phyloP scores from a whole-genome alignment of 92 coral and sea anemone species.

The Pocillopora grandis region DNA sequence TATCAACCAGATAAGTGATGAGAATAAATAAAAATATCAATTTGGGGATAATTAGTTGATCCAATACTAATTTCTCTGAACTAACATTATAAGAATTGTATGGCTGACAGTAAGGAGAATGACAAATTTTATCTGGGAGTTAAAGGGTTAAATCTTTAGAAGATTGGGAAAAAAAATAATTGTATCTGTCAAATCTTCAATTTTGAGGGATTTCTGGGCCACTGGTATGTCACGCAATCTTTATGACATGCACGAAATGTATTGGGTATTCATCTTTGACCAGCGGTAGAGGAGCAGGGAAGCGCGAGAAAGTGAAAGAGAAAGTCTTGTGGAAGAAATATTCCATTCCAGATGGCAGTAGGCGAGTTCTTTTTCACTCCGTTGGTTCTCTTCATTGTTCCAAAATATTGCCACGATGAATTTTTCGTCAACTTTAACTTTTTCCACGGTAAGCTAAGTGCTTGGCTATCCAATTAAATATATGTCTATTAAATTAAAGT shows the following conservation, averaged over 20 bases:
- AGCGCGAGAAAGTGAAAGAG: too few species aligned
- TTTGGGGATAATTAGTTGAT: too few species aligned
- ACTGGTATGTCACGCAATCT: neutral
- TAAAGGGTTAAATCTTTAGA: too few species aligned
- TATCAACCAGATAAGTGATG: too few species aligned
- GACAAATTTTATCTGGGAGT: too few species aligned
- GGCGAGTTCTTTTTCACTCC: constrained; percentile 74
- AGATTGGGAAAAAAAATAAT: neutral
- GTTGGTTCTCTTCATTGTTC: constrained; percentile 71
- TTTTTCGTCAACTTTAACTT: constrained; percentile 84
- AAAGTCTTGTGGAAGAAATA: neutral
- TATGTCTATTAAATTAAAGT: too few species aligned
- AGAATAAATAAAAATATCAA: too few species aligned
- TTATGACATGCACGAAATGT: neutral
- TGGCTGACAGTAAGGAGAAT: too few species aligned
- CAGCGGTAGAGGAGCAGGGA: neutral
- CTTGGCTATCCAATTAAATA: neutral
- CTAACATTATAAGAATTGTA: too few species aligned
- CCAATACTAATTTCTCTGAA: too few species aligned
- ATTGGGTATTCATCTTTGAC: neutral
- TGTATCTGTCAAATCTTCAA: neutral
- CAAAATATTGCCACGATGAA: constrained; percentile 87
- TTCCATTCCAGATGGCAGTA: constrained; percentile 60
- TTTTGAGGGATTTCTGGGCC: neutral
- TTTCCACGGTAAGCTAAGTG: constrained; percentile 71